Evolutionary conservation across 2,113 vertebrate genomes (phyloP), one percentile per base, ranked within the genome.

Genomic region (Bettongia penicillata): DNA sequence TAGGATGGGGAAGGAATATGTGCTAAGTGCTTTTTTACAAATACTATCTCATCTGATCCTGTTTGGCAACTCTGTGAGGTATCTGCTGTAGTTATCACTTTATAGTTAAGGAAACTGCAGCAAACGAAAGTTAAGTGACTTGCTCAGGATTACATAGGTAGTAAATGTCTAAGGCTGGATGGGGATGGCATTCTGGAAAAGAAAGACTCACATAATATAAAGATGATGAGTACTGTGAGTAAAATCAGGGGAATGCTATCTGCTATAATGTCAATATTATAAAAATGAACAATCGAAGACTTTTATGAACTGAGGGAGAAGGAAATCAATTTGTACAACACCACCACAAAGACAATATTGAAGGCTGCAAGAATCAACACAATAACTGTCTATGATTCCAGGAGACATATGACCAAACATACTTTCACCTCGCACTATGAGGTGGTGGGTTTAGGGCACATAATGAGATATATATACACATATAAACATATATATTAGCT

Each of bases 211-310:
- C 19, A 84, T 84, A n/a, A 43, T 43, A n/a, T n/a, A n/a, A 77
- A 77, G 16, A n/a, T 19, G 61, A 77, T 16, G 31, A 68, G 10
- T 14, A 68, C 16, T 14, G 37, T 77, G n/a, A 84, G 68, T 16
- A 22, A 19, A 2, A 22, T 7, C 37, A 43, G n/a, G 6, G 19
- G 16, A 19, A n/a, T 16, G 2, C 14, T n/a, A 7, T n/a, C 1
- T n/a, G 19, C 61, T 68, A 3, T 68, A 68, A 37, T 12, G 14
- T 37, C 31, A 68, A 5, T 37, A 77, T 77, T 19, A n/a, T 19
- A n/a, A n/a, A 77, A 77, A n/a, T n/a, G 61, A n/a, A n/a, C 61
- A 77, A 77, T n/a, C n/a, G 16, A n/a, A n/a, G 37, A 77, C 37
- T 77, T 77, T 77, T 5, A 77, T n/a, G n/a, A n/a, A 77, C 37